Base-by-base conservation (phyloP, 1,140 invertebrate species). In the Drosophila paulistorum region DNA sequence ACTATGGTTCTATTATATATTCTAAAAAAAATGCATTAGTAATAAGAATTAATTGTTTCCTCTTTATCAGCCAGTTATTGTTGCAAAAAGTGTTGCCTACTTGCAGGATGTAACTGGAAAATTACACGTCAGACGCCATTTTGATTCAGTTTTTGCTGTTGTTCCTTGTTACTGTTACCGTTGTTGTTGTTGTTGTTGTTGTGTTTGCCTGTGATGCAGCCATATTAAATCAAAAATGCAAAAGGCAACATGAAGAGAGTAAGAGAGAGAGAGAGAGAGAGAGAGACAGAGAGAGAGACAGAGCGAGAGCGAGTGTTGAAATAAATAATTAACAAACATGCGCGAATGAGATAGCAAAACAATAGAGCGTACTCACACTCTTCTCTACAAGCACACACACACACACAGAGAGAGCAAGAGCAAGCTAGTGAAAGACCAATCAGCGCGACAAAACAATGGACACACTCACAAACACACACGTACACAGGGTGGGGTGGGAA, bases 361-460 rank as follows among this genome's bases (percentile, higher is more conserved):
- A 78, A 82, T 66, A 79, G 30, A 41, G 58, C 39, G 51, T 68
- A 65, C 67, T 58, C 65, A 39, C 61, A 68, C 79, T 57, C 45
- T 54, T 42, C 64, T 62, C 30, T 55, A 30, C 63, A 54, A 54
- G 42, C 39, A 55, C 30, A 58, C 60, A 65, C 45, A 61, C 39
- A 70, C 71, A 61, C 58, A 33, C 59, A 58, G 62, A 71, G 58
- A 71, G 45, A 78, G 30, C 30, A 30, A 30, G 48, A 68, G 55
- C 65, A 51, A 63, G 74, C 65, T 69, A 73, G 75, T 79, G 83
- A 89, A 89, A 87, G 83, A 87, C 83, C 83, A 87, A 87, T 87
- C 84, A 87, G 83, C 83, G 83, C 80, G 83, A 86, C 83, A 86
- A 86, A 87, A 86, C 83, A 86, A 87, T 86, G 70, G 83, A 87